Evolutionary conservation across 1,140 invertebrate genomes (phyloP).

Genomic region (Brachionus rotundiformis): DNA sequence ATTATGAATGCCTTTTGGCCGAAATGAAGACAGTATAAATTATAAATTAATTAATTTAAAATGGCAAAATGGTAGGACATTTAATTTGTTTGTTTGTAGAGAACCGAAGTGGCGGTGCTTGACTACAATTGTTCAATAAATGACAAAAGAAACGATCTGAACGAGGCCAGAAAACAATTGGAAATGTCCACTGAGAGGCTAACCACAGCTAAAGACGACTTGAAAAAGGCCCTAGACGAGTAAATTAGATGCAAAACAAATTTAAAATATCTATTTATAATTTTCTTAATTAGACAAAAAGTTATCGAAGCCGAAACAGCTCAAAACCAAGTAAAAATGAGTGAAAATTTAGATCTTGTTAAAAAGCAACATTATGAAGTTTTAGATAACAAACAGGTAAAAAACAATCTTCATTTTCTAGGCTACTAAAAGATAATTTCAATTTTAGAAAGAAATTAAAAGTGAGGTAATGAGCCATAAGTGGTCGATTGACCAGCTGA

Average conservation of each 20-base stretch:
- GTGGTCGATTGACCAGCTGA: background rate
- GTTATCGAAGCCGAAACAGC: background rate
- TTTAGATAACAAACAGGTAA: background rate
- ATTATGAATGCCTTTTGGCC: background rate
- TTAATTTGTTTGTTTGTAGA: background rate
- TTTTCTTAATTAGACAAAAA: background rate
- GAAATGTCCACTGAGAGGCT: background rate
- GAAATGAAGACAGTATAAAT: conserved; percentile 6
- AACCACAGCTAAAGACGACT: background rate
- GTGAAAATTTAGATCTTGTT: background rate
- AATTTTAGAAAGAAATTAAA: background rate
- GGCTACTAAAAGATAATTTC: background rate
- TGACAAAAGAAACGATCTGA: background rate
- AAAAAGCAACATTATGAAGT: background rate
- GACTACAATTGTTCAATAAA: background rate
- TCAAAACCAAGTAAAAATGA: conserved; percentile 2
- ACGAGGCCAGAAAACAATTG: background rate
- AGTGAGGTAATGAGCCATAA: background rate
- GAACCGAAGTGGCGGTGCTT: background rate
- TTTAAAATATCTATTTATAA: background rate
- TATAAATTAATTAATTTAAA: background rate
- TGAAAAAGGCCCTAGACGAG: conserved; percentile 9
- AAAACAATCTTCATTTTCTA: background rate
- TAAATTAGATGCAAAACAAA: background rate
- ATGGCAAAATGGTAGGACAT: background rate